Conservation (phyloP, 2,888 invertebrate species). For the Drosophila nigritarsus region DNA sequence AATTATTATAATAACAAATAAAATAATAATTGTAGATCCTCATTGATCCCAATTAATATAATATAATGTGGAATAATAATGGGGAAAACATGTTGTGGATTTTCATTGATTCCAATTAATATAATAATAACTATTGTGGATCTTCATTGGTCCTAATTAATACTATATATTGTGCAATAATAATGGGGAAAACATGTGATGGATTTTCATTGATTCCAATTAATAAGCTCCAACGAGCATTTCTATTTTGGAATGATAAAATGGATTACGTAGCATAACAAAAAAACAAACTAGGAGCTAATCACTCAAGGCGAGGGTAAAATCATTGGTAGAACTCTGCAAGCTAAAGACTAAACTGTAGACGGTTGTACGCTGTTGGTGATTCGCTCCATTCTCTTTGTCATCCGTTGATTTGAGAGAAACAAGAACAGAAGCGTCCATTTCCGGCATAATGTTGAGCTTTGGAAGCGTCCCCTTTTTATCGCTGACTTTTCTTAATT, state of each 20-base stretch:
- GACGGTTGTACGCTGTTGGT: slow-evolving; percentile 83
- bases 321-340: slow-evolving; percentile 39
- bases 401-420: not conserved
- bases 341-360: slow-evolving; percentile 88
- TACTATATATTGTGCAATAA: no score
- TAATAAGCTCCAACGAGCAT: not conserved
- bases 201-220: not conserved
- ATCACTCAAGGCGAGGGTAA: slow-evolving; percentile 51
- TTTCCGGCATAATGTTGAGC: not conserved
- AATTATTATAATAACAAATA: not conserved
- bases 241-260: not conserved
- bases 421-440: no score
- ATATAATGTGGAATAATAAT: no score
- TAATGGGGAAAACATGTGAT: no score
- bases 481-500: no score
- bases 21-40: no score
- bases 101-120: no score
- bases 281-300: slow-evolving; percentile 7
- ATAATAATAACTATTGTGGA: no score
- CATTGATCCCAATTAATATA: not conserved
- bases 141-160: no score
- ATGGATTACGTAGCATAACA: not conserved
- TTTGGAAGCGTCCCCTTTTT: not conserved
- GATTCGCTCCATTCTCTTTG: not conserved
- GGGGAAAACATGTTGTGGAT: no score